Percentiles rank a stretch among this genome's conserved stretches.
Evolutionary conservation across 2,113 vertebrate species (phyloP).

Genomic region (Porphyrio hochstetteri): DNA sequence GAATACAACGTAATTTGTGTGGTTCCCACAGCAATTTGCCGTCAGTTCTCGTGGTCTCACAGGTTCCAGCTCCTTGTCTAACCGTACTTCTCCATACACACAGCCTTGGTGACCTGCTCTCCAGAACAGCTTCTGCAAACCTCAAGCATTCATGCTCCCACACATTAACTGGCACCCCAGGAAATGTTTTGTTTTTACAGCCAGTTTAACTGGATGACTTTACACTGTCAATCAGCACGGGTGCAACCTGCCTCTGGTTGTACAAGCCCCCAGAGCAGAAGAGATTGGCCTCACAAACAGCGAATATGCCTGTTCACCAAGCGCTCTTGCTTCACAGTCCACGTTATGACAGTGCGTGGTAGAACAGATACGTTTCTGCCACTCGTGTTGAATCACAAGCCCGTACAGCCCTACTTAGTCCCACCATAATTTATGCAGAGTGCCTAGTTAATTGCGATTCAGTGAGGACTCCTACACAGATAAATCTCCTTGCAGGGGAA

Average conservation of each 20-base stretch:
- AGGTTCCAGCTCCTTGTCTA: not conserved
- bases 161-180: not conserved
- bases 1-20: not conserved
- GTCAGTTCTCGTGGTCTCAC: not conserved
- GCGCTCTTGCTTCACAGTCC: not conserved
- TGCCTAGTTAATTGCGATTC: not conserved
- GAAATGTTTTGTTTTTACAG: not conserved
- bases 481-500: not conserved
- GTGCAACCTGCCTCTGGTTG: not conserved
- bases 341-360: fast-evolving
- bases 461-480: not conserved
- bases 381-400: not conserved
- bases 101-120: not conserved
- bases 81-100: not conserved
- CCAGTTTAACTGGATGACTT: not conserved
- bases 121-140: not conserved
- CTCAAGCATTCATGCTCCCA: not conserved
- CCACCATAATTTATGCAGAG: not conserved
- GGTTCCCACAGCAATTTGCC: not conserved
- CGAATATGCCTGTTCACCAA: not conserved
- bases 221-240: not conserved
- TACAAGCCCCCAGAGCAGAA: not conserved
- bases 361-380: not conserved
- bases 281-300: not conserved
- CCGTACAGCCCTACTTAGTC: not conserved